Percentiles rank a stretch among this genome's conserved stretches.
phyloP scores from a whole-genome alignment of 1,140 invertebrate species.

The Argopecten irradians region DNA sequence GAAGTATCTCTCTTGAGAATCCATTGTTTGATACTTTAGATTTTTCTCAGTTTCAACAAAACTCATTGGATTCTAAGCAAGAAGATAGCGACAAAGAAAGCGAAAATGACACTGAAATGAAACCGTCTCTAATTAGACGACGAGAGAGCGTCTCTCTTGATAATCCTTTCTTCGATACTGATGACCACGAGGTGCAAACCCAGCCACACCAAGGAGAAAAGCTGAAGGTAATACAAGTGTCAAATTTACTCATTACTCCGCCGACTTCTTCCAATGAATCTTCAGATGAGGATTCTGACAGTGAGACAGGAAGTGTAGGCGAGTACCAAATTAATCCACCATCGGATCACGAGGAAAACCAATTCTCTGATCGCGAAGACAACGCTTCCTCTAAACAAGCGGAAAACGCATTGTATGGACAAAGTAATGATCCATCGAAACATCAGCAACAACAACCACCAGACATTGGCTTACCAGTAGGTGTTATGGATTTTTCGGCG shows the following conservation, averaged over 20 bases:
- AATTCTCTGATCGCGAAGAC: no score
- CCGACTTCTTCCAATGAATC: not conserved
- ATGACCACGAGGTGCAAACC: not conserved
- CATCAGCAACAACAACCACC: no score
- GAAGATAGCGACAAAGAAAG: not conserved
- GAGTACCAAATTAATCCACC: not conserved
- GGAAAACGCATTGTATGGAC: no score
- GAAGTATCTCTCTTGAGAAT: not conserved
- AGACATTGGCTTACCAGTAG: not conserved
- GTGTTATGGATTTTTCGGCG: not conserved
- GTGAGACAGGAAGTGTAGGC: not conserved
- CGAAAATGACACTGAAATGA: not conserved
- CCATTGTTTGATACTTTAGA: not conserved
- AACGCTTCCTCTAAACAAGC: no score
- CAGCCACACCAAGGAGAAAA: not conserved
- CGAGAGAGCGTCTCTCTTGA: constrained; percentile 32
- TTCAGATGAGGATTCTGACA: not conserved
- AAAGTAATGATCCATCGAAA: not conserved
- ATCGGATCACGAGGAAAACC: not conserved
- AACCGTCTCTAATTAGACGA: not conserved
- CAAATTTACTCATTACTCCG: not conserved
- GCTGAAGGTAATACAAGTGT: not conserved
- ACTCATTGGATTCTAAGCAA: not conserved
- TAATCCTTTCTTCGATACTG: constrained; percentile 25
- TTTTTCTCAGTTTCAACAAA: not conserved